Evolutionary conservation across 2,797 vertebrate species (phyloP).

Genomic region (Phoebastria nigripes): DNA sequence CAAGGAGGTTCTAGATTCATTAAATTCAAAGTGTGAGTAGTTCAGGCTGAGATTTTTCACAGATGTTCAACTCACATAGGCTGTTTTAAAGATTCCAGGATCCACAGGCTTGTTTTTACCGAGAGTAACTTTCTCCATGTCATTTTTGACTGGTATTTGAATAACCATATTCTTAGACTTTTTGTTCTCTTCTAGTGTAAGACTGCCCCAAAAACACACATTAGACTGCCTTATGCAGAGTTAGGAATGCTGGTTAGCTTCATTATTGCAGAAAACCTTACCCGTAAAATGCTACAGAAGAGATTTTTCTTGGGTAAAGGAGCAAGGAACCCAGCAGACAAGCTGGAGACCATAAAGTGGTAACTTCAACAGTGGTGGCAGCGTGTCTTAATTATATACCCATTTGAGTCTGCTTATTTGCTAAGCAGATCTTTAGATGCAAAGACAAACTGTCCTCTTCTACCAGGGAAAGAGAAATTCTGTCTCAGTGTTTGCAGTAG

Average conservation of each 20-base stretch:
- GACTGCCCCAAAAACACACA: accelerated
- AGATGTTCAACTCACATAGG: background rate
- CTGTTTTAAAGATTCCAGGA: background rate
- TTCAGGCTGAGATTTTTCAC: background rate
- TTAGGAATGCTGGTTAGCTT: background rate
- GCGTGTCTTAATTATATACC: background rate
- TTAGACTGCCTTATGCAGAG: background rate
- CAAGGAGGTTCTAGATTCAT: background rate
- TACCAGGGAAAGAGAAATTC: background rate
- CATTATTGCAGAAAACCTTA: background rate
- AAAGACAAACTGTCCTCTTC: background rate
- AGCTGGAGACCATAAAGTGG: background rate
- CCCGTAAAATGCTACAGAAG: background rate
- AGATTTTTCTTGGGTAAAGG: background rate
- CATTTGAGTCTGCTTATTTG: background rate
- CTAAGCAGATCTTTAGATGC: background rate
- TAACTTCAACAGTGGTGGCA: background rate
- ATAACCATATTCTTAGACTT: background rate
- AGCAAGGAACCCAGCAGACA: background rate
- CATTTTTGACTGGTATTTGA: background rate
- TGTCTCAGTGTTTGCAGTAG: background rate
- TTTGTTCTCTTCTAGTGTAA: background rate
- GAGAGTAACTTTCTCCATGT: background rate
- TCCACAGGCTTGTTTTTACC: background rate
- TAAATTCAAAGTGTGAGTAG: background rate